phyloP scores from a whole-genome alignment of 92 coral and sea anemone species.

The Desmophyllum pertusum region DNA sequence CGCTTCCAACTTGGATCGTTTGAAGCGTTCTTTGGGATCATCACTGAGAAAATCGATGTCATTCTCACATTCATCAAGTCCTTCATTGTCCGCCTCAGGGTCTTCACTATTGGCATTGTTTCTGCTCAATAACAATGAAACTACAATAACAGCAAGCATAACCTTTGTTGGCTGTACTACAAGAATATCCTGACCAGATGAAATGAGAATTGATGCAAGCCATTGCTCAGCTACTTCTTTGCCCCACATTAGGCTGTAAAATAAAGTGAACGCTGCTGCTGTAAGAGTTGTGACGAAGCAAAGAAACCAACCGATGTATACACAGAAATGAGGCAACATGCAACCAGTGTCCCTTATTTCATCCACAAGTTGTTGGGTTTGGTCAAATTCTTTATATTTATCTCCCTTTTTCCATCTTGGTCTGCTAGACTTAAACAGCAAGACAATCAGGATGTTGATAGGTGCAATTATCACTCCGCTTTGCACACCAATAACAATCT shows the following conservation, averaged over 20 bases:
- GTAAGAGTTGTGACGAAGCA: conserved; percentile 49
- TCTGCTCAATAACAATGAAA: conserved; percentile 38
- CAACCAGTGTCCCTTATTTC: conserved; percentile 2
- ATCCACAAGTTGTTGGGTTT: neutral
- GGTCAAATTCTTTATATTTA: neutral
- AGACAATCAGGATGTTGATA: conserved; percentile 44
- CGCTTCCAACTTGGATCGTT: conserved; percentile 8
- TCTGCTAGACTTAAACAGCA: conserved; percentile 31
- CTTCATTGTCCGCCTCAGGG: neutral
- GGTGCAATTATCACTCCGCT: conserved; percentile 68
- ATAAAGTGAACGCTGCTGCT: conserved; percentile 70
- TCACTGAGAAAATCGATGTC: conserved; percentile 20
- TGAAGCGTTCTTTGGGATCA: conserved; percentile 35
- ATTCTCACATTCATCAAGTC: neutral
- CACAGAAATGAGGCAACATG: conserved; percentile 65
- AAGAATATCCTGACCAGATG: conserved; percentile 64
- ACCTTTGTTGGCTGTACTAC: conserved; percentile 74
- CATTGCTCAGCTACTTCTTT: conserved; percentile 70
- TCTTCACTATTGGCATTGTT: neutral
- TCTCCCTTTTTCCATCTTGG: neutral
- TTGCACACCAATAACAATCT: conserved; percentile 63
- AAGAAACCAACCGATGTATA: conserved; percentile 68
- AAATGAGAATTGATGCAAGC: conserved; percentile 66
- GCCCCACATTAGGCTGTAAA: conserved; percentile 77
- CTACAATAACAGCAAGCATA: conserved; percentile 52